Percentiles rank a stretch among this genome's conserved stretches.
Evolutionary conservation across 2,113 vertebrate genomes (phyloP).

Genomic region (Syngnathus scovelli): DNA sequence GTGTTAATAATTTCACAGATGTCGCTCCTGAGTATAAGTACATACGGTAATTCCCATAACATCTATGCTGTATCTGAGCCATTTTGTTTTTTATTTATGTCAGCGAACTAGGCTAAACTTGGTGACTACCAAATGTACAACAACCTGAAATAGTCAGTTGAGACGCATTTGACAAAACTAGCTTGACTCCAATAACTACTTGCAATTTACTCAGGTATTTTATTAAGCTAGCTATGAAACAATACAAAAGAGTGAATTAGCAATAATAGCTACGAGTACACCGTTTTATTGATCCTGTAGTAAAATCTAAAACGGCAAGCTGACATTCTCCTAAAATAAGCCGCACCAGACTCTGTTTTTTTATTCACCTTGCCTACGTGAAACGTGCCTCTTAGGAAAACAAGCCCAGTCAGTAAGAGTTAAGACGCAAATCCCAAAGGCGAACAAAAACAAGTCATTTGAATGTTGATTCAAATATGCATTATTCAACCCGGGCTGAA

Average conservation of each 20-base stretch:
- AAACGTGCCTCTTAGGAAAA: conserved; percentile 10
- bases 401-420: conserved; percentile 20
- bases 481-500: not conserved
- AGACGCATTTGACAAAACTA: no score
- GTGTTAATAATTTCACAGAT: no score
- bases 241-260: not conserved
- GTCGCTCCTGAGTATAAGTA: no score
- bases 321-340: no score
- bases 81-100: no score
- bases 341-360: not conserved
- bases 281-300: not conserved
- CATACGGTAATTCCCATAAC: no score
- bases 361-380: not conserved
- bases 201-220: not conserved
- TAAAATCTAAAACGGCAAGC: not conserved
- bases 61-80: no score
- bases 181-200: no score
- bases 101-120: no score
- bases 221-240: not conserved
- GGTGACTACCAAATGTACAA: no score
- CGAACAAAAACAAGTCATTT: conserved; percentile 12
- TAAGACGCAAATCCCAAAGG: conserved; percentile 21
- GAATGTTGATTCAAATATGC: conserved; percentile 19
- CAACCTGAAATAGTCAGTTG: no score
- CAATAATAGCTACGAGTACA: not conserved